Conservation (phyloP, 2,113 vertebrate genomes). For the Todiramphus saurophagus region DNA sequence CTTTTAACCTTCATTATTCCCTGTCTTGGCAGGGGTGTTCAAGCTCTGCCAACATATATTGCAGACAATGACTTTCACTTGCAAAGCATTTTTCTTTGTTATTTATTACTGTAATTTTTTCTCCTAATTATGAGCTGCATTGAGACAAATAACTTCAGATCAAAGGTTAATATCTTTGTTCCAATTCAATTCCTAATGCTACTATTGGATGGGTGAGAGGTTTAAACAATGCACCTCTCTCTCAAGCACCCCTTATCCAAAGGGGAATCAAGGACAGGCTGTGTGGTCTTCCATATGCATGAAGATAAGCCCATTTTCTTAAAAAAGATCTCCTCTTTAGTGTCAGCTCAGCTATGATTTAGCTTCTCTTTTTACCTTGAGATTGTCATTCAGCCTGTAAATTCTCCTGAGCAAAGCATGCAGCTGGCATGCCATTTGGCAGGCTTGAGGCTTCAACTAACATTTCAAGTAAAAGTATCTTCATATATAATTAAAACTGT, state of each 20-base stretch:
- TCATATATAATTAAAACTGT: neutral
- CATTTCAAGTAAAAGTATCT: neutral
- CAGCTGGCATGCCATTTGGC: neutral
- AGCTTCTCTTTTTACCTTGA: slow-evolving; percentile 42
- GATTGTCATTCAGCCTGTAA: neutral
- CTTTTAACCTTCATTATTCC: slow-evolving; percentile 7
- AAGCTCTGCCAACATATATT: neutral
- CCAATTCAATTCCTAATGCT: neutral
- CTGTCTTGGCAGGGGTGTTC: neutral
- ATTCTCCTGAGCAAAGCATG: neutral
- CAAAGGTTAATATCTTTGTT: neutral
- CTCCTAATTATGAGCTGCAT: neutral
- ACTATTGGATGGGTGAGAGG: neutral
- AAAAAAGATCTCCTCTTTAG: neutral
- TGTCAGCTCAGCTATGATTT: neutral
- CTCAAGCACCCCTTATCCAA: neutral
- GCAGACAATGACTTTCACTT: neutral
- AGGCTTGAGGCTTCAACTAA: neutral
- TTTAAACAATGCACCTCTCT: neutral
- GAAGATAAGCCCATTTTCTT: slow-evolving; percentile 6
- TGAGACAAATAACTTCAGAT: slow-evolving; percentile 17
- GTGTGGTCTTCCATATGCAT: neutral
- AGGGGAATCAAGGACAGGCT: neutral
- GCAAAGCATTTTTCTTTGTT: neutral
- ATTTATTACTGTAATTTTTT: neutral